Conservation (phyloP, 2,888 invertebrate genomes). For the Andrena haemorrhoa region DNA sequence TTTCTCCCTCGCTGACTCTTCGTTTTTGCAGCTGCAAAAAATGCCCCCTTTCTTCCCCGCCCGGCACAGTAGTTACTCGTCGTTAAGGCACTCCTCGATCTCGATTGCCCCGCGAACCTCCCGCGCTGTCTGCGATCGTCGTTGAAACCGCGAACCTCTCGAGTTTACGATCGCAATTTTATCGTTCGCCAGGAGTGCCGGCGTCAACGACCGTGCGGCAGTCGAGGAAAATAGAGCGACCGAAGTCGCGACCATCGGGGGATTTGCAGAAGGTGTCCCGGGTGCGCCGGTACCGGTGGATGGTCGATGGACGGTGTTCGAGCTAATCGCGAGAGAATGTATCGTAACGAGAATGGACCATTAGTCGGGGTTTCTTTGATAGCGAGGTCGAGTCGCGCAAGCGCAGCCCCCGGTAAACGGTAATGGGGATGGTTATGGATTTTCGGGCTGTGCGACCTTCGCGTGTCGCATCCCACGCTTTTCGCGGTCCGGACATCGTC, state of each 20-base stretch:
- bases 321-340: constrained; percentile 56
- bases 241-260: background rate
- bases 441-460: constrained; percentile 80
- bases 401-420: constrained; percentile 72
- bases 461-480: constrained; percentile 72
- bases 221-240: background rate
- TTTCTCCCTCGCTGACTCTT: too few relatives aligned
- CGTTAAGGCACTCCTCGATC: too few relatives aligned
- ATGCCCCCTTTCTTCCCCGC: too few relatives aligned
- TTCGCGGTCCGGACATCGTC: constrained; percentile 63
- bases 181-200: background rate
- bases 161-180: background rate
- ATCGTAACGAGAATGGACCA: constrained; percentile 55
- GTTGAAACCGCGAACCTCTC: too few relatives aligned
- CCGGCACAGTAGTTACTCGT: too few relatives aligned
- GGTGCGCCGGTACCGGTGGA: background rate
- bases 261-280: background rate
- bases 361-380: constrained; percentile 64
- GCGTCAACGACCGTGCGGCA: background rate
- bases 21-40: too few relatives aligned
- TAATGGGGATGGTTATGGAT: constrained; percentile 80
- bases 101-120: too few relatives aligned
- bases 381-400: constrained; percentile 69
- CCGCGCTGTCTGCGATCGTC: too few relatives aligned
- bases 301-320: background rate